Evolutionary conservation across 2,797 vertebrate genomes (phyloP), one percentile per base, ranked within the genome.

Genomic region (Emydoidea blandingii): DNA sequence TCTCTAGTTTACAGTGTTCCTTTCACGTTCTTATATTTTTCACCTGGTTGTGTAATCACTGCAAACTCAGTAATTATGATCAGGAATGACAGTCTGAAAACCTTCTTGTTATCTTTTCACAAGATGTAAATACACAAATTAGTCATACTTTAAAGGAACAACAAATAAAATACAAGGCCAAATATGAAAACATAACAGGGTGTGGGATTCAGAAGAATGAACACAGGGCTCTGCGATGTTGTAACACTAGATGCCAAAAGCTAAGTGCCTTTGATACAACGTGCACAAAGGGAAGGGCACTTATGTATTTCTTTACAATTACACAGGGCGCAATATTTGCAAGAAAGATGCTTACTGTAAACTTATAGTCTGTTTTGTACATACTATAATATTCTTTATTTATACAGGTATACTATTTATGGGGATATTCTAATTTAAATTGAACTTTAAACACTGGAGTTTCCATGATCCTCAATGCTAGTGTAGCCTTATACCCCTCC

Each of bases 21-120:
- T n/a, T 12, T 0, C 41, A 31, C 7, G 12, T 3, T 14, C 79
- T 1, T 12, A 7, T n/a, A 34, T 31, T 84, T 93, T 1, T 5
- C 8, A 12, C 10, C 18, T 21, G 23, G 27, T 68, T 62, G 12
- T 1, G 47, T 14, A 37, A 44, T 8, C 80, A 57, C 31, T 0
- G 1, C 6, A 54, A 54, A 54, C 52, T 53, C 52, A 18, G 52
- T 53, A 53, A 53, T 53, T 53, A 53, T 53, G 18, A 19, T 53
- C 52, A 53, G 52, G 52, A 53, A 53, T 53, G 52, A 53, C 50
- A 18, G 52, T 53, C 52, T 53, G 52, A 53, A 53, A 19, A 53
- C 52, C 18, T 53, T 50, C 14, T 53, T 19, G 6, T 54, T 54
- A 23, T 54, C 53, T 54, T 54, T 54, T 23, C 53, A 54, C 53